Conservation (phyloP, 2,888 invertebrate genomes). For the Orthosia gracilis region DNA sequence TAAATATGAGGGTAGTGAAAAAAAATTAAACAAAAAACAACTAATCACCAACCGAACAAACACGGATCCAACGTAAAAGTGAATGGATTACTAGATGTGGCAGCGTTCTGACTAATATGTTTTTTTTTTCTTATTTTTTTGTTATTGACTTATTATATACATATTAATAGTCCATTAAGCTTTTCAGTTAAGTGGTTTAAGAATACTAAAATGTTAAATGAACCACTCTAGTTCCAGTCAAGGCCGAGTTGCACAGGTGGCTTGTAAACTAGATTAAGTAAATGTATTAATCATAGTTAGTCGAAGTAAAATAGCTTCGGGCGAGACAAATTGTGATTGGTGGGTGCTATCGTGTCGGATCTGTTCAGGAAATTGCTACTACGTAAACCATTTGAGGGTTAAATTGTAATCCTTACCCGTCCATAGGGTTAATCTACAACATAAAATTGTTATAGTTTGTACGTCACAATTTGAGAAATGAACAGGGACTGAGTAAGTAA, state of each 20-base stretch:
- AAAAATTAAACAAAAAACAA: too few species aligned
- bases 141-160: too few species aligned
- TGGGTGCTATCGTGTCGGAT: conserved; percentile 42
- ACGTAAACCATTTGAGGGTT: conserved; percentile 57
- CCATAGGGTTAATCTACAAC: conserved; percentile 30
- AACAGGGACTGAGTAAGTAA: neutral
- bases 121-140: too few species aligned
- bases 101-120: too few species aligned
- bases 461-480: conserved; percentile 36
- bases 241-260: conserved; percentile 70
- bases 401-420: conserved; percentile 44
- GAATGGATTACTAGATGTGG: too few species aligned
- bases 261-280: conserved; percentile 57
- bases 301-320: conserved; percentile 64
- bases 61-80: too few species aligned
- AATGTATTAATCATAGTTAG: conserved; percentile 72
- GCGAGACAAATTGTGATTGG: conserved; percentile 69
- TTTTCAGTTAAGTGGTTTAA: conserved; percentile 35
- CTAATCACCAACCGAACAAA: too few species aligned
- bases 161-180: conserved; percentile 33
- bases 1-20: too few species aligned
- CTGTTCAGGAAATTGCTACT: conserved; percentile 53
- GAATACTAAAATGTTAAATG: conserved; percentile 32
- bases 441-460: conserved; percentile 33
- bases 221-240: conserved; percentile 36